Evolutionary conservation across 2,797 vertebrate species (phyloP).

Genomic region (Enteromius unitaeniatus): DNA sequence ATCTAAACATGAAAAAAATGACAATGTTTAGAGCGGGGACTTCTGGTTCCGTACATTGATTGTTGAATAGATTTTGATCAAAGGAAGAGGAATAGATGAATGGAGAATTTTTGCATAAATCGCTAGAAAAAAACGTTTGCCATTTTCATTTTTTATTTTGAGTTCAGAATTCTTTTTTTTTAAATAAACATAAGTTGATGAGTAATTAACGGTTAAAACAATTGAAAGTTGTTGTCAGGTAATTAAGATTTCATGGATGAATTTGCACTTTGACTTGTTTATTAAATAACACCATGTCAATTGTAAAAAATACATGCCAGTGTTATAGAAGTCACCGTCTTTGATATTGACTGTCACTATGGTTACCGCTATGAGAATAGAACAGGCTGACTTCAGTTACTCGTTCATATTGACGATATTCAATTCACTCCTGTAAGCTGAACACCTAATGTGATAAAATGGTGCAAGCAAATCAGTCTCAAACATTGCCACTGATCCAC

Average conservation of each 20-base stretch:
- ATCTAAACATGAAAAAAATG: not conserved
- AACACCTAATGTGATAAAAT: slow-evolving; percentile 18
- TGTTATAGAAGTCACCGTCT: no score
- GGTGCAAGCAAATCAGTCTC: not conserved
- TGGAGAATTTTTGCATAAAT: not conserved
- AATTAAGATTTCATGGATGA: not conserved
- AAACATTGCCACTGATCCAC: not conserved
- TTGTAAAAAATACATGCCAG: no score
- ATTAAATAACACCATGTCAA: no score
- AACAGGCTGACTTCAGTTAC: slow-evolving; percentile 10
- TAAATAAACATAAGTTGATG: not conserved
- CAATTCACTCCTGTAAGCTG: slow-evolving; percentile 1
- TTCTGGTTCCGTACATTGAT: not conserved
- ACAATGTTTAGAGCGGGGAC: not conserved
- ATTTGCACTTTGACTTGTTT: no score
- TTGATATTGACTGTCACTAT: not conserved
- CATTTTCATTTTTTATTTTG: not conserved
- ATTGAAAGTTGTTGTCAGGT: no score
- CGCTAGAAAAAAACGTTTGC: not conserved
- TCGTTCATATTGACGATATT: not conserved
- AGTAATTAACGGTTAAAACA: not conserved
- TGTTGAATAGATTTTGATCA: not conserved
- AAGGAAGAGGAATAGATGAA: not conserved
- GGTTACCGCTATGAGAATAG: not conserved
- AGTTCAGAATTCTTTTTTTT: not conserved